Base-by-base conservation (phyloP, 2,113 vertebrate genomes). In the Sporophila hypoxantha region DNA sequence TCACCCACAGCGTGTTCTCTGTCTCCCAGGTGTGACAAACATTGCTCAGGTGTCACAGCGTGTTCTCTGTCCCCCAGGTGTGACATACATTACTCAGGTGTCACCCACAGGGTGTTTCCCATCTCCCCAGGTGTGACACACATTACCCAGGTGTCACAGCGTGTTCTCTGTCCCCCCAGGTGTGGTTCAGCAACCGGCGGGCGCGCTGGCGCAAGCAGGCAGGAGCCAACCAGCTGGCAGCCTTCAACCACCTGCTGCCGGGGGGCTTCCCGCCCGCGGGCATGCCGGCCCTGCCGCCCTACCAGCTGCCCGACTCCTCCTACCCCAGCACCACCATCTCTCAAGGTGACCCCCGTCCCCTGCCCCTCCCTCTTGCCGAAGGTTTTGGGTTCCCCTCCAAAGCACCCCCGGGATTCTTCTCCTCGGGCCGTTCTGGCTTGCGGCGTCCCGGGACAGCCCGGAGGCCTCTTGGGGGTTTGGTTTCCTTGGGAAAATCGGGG, bases 151-250 rank as follows among this genome's bases (percentile, higher is more conserved):
- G 22, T 23, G 46, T 23, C 12, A 13, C 7, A 4, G 22, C 6
- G 22, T 26, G 13, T 29, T 16, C 10, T 49, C 37, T 20, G 6
- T 61, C 26, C 37, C 34, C 37, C 16, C 93, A 99, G 98, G 99
- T 99, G 87, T 99, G 99, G 99, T 99, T 99, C 96, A 99, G 99
- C 92, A 99, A 99, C 95, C 97, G 99, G 41, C 95, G 99, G 14
- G 99, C 99, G 26, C 97, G 99, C 36, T 99, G 99, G 99, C 98
- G 99, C 85, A 99, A 99, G 93, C 99, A 99, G 93, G 99, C 99
- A 0, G 99, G 99, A 41, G 99, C 99, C 29, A 99, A 99, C 96
- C 99, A 99, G 89, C 97, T 99, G n/a, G 99, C 99, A 0, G 99
- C 99, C 3, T 99, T 99, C 95, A 99, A 99, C 93, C 99, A 99